phyloP scores from a whole-genome alignment of 2,113 vertebrate genomes.

The Dicrurus megarhynchus region DNA sequence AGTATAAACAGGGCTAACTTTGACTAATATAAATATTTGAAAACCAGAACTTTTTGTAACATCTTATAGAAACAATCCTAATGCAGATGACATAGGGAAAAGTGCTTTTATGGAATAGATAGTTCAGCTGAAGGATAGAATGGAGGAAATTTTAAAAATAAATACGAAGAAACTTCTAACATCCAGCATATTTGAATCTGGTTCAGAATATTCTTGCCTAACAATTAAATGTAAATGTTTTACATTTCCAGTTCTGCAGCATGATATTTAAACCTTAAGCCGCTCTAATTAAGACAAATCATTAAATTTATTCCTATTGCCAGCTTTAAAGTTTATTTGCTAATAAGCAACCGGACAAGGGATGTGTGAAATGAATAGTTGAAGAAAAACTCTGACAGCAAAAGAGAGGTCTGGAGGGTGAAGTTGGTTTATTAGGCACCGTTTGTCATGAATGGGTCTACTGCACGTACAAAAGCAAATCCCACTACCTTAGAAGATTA shows the following conservation, averaged over 20 bases:
- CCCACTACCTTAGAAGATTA: constrained; percentile 84
- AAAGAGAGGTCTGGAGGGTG: constrained; percentile 71
- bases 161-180: constrained; percentile 58
- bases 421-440: constrained; percentile 80
- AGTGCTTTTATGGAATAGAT: constrained; percentile 59
- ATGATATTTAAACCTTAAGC: constrained; percentile 69
- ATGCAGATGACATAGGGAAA: constrained; percentile 63
- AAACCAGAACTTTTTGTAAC: constrained; percentile 74
- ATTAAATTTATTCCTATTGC: constrained; percentile 67
- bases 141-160: constrained; percentile 67
- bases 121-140: constrained; percentile 60
- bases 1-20: constrained; percentile 78
- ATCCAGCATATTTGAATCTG: constrained; percentile 10
- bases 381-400: constrained; percentile 73
- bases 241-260: constrained; percentile 51
- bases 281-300: constrained; percentile 70
- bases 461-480: constrained; percentile 79
- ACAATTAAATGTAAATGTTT: constrained; percentile 52
- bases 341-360: constrained; percentile 77
- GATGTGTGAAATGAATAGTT: constrained; percentile 78
- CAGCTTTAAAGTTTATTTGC: constrained; percentile 72
- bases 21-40: constrained; percentile 84
- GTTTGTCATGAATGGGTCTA: constrained; percentile 76
- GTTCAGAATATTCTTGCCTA: constrained; percentile 42
- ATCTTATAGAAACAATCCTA: constrained; percentile 72